Evolutionary conservation across 2,888 invertebrate species (phyloP), one percentile per base, ranked within the genome.

Genomic region (Thymelicus lineola): DNA sequence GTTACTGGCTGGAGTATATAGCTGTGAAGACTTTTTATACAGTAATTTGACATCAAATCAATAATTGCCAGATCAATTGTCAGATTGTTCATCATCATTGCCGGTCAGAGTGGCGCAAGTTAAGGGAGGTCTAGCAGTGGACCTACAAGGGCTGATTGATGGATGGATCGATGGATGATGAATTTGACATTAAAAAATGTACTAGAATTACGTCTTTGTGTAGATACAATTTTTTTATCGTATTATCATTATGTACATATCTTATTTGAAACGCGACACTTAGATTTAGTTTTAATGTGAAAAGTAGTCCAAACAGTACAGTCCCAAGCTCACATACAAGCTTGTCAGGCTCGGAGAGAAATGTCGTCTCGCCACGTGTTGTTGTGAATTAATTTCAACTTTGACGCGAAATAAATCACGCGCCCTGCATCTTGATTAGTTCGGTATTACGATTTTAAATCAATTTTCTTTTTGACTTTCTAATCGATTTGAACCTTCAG

Each of bases 381-480:
- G 86, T 86, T 85, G 82, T 83, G 87, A 90, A 90, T 91, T 90
- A 91, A 91, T 90, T 90, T 89, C 83, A 90, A 90, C 85, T 89
- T 89, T 86, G 86, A 87, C 85, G 83, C 80, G 81, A 86, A 88
- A 89, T 87, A 89, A 89, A 88, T 88, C 84, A 86, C 87, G 88
- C 77, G 84, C 76, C 75, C 79, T 81, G 89, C 89, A 89, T 90
- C 82, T 82, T 86, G 88, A 90, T 90, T 84, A 87, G 85, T 80
- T 75, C 72, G 81, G 80, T 80, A 80, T 80, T 80, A 80, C 77
- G 75, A 78, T 82, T 86, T 81, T 80, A 78, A 83, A 84, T 84
- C 82, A 80, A 82, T 82, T 82, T 72, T 72, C 71, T 69, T 69
- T 62, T 69, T 63, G 58, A 28, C 28, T 36, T 20, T 58, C 12